A percentile compares a stretch with the other conserved stretches of the same genome.
Evolutionary conservation across 2,113 vertebrate genomes (phyloP).

Genomic region (Myotis brandtii): DNA sequence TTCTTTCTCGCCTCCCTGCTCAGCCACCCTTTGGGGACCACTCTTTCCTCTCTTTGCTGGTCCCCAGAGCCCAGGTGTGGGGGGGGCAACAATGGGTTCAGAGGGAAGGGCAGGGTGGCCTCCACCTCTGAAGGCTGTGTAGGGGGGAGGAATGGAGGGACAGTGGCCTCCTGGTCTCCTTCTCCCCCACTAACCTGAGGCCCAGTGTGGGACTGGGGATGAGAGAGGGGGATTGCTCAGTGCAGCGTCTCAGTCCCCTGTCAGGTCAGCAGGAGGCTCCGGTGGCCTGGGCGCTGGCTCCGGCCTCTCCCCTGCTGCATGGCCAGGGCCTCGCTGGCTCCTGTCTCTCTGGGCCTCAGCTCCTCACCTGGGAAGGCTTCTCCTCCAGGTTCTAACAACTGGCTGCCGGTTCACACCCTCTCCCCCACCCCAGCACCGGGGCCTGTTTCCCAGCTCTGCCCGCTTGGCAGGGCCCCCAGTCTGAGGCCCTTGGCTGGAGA

Average conservation of each 20-base stretch:
- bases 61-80: not conserved
- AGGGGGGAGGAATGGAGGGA: not conserved
- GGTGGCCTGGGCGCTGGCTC: not conserved
- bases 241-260: not conserved
- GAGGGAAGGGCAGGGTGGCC: not conserved
- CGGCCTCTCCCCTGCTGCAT: too few relatives aligned
- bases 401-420: not conserved
- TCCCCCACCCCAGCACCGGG: not conserved
- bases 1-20: not conserved
- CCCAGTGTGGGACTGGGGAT: not conserved
- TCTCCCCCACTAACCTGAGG: too few relatives aligned
- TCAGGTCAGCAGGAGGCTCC: not conserved
- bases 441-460: constrained; percentile 47
- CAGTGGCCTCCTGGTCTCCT: not conserved
- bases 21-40: not conserved
- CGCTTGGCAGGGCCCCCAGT: constrained; percentile 39
- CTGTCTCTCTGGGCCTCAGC: not conserved
- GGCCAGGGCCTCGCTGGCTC: not conserved
- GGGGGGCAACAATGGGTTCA: not conserved
- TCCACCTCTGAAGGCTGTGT: not conserved
- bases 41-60: not conserved
- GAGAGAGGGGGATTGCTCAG: not conserved
- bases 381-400: not conserved
- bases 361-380: not conserved
- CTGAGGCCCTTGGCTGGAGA: constrained; percentile 68